Evolutionary conservation across 2,888 invertebrate species (phyloP).

Genomic region (Protodeltote pygarga): DNA sequence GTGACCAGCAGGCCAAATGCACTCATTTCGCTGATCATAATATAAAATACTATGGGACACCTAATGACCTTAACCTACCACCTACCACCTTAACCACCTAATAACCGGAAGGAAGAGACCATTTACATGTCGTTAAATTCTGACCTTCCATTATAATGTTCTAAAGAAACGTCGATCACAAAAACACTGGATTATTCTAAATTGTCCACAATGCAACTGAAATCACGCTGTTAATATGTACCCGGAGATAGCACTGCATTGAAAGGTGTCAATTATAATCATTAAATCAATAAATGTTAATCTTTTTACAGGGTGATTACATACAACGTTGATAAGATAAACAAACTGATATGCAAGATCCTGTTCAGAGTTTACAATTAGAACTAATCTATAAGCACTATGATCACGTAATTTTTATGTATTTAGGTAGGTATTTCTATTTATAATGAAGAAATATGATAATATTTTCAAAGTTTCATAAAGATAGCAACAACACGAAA

Average conservation of each 20-base stretch:
- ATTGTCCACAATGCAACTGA: background rate
- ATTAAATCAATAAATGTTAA: slow-evolving; percentile 24
- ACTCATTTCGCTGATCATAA: slow-evolving; percentile 37
- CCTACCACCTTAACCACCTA: slow-evolving; percentile 35
- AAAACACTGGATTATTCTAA: too few relatives aligned
- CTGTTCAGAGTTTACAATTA: slow-evolving; percentile 48
- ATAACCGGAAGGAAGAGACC: slow-evolving; percentile 35
- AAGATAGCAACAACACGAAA: background rate
- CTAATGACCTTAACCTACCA: too few relatives aligned
- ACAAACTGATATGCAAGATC: slow-evolving; percentile 44
- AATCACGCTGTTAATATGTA: slow-evolving; percentile 1
- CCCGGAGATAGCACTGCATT: slow-evolving; percentile 16
- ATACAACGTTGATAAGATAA: slow-evolving; percentile 37
- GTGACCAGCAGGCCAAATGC: slow-evolving; percentile 37
- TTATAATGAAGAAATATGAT: slow-evolving; percentile 2
- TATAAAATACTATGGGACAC: slow-evolving; percentile 14
- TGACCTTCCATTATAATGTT: slow-evolving; percentile 20
- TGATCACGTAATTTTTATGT: slow-evolving; percentile 2
- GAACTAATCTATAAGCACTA: slow-evolving; percentile 10
- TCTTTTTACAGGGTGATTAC: slow-evolving; percentile 20
- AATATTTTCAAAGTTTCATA: slow-evolving; percentile 5
- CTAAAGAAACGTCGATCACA: too few relatives aligned
- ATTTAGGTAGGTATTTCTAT: too few relatives aligned
- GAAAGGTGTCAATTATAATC: slow-evolving; percentile 18
- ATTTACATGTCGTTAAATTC: slow-evolving; percentile 15